Evolutionary conservation across 2,888 invertebrate genomes (phyloP), one percentile per base, ranked within the genome.

Genomic region (Oscheius sp.): DNA sequence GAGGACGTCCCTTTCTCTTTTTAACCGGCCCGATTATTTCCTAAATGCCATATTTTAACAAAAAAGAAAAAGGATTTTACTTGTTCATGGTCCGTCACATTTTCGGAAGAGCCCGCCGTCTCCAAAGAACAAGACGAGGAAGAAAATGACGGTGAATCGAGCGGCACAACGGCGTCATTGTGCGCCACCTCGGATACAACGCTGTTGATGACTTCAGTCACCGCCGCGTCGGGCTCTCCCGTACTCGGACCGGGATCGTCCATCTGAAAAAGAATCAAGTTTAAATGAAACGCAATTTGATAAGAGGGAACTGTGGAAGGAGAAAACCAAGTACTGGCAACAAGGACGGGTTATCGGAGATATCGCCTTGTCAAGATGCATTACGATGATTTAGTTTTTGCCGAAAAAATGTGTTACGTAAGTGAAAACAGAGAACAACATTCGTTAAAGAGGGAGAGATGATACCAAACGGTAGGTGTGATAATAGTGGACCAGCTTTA

Each of bases 61-160:
- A 0, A 3, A 7, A 35, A 16, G 5, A n/a, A 3, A 35, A 35
- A 58, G 27, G 16, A 49, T 13, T 5, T 2, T 35, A 35, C 35
- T 9, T 35, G 35, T 9, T 61, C 61, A 18, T 41, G 61, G 25
- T 61, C 61, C 18, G 61, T 61, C 21, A 61, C 23, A 3, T 35
- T 41, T 23, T 43, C 61, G n/a, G 61, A 61, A 2, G 61, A 61
- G 16, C 12, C 41, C 5, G 41, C 23, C n/a, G 61, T 61, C 43
- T 61, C 61, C 3, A 35, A 41, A 1, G 43, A 43, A 21, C 35
- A 43, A 18, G 61, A 43, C 1, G 61, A 41, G 7, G 41, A 9
- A 7, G 61, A 61, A 21, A 61, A 61, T 16, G 61, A 61, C 12
- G 61, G 61, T 9, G 61, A 61, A 45, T 61, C 61, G 5, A 61